Base-by-base conservation (phyloP, 2,113 vertebrate species). In the Pygoscelis antarcticus region DNA sequence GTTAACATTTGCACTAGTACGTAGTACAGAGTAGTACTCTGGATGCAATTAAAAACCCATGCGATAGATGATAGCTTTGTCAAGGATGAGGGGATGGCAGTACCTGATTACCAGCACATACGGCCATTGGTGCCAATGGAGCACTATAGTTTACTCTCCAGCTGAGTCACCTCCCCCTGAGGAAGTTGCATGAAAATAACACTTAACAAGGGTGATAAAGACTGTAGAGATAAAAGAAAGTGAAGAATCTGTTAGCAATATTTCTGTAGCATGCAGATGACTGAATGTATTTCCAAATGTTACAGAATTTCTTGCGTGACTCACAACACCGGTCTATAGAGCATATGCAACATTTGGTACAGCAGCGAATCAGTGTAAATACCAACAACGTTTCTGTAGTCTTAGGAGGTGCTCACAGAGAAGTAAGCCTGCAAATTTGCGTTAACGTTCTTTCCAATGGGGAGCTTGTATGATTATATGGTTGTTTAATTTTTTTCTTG, bases 191-290 rank as follows among this genome's bases (percentile, higher is more conserved):
- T 95, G 91, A 88, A 96, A 95, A 95, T 92, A 79, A 83, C 92
- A 72, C 90, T 92, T 94, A 95, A 77, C 75, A 87, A 72, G 88
- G 57, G 62, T 87, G 87, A 90, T 74, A 95, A 94, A 96, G 96
- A 90, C 82, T 92, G 72, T 80, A 69, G 60, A 83, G 90, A 92
- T 80, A 82, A 89, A 92, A 92, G 79, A 51, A 57, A 91, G 70
- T 6, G 52, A 91, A 89, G 78, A 92, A 92, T 95, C 58, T 83
- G 92, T 54, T 62, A 72, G 70, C 75, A 96, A 6, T 80, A 83
- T 84, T 90, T 95, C 94, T 95, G 70, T 60, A 87, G 81, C 87
- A 84, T 90, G 89, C 83, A 94, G 94, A 95, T 97, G 89, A 92
- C 88, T 93, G 92, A 83, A 72, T 36, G 52, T 25, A 65, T 93